Conservation (phyloP, 92 coral and sea anemone species). For the Montipora capitata region DNA sequence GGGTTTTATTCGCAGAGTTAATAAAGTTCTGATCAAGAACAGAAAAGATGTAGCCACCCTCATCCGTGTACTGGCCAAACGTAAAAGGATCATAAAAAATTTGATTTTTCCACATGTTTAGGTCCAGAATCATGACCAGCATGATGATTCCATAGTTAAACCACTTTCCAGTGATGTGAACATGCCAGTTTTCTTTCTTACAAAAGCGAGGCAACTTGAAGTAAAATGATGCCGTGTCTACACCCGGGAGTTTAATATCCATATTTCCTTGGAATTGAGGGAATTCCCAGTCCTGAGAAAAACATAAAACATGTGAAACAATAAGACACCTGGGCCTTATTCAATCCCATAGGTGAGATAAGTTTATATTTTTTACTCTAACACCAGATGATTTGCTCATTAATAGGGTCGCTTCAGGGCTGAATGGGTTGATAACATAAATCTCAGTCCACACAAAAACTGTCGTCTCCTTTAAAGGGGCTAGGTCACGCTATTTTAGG, state of each 20-base stretch:
- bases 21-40: constrained; percentile 78
- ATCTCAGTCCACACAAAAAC: no score
- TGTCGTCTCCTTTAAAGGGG: no score
- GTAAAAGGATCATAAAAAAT: constrained; percentile 94
- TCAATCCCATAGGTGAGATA: no score
- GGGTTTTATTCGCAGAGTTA: constrained; percentile 85
- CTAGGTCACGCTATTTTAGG: no score
- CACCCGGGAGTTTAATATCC: constrained; percentile 97
- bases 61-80: constrained; percentile 92
- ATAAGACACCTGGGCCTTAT: no score
- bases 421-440: no score
- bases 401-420: no score
- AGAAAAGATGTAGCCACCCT: constrained; percentile 81
- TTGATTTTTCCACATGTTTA: constrained; percentile 99
- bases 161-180: constrained; percentile 98
- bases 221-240: constrained; percentile 87
- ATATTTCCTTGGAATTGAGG: constrained; percentile 92
- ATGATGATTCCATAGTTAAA: constrained; percentile 97
- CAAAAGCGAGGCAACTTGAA: constrained; percentile 86
- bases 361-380: no score
- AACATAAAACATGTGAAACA: background rate
- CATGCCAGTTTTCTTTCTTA: constrained; percentile 92
- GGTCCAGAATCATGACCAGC: constrained; percentile 94
- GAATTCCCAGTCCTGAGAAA: constrained; percentile 95
- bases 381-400: no score